These are phyloP conservation scores for Limnephilus rhombicus DNA, from an alignment of 2,888 invertebrate species.

Conservation along the genomic window DNA sequence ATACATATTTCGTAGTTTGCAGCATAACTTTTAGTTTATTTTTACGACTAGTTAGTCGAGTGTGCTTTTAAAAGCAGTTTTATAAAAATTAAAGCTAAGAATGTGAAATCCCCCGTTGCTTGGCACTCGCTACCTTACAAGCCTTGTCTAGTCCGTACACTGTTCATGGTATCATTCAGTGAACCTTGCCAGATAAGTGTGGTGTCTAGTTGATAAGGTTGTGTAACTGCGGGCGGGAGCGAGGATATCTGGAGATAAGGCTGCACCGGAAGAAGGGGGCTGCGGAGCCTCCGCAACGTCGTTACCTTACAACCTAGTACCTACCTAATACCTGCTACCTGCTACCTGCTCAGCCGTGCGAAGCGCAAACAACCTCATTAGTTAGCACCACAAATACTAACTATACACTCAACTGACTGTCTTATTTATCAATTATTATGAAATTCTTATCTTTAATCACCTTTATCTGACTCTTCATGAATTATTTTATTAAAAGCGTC, in stretches of 20 bases:
- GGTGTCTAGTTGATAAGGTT: slow-evolving; percentile 8
- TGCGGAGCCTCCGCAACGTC: slow-evolving; percentile 25
- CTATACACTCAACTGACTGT: background rate
- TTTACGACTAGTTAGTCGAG: too few species aligned
- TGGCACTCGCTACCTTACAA: background rate
- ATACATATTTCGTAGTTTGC: too few species aligned
- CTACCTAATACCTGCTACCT: background rate
- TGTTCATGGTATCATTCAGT: background rate
- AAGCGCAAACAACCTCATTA: slow-evolving; percentile 45
- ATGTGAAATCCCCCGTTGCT: background rate
- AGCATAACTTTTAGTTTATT: too few species aligned
- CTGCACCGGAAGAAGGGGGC: slow-evolving; percentile 26
- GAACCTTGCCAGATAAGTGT: background rate
- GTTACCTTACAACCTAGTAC: slow-evolving; percentile 11
- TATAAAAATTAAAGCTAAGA: background rate
- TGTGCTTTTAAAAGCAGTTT: background rate
- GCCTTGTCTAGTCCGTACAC: background rate
- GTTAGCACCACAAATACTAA: background rate
- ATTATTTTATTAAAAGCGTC: background rate
- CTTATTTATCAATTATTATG: background rate
- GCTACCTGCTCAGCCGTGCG: slow-evolving; percentile 25
- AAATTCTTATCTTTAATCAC: background rate
- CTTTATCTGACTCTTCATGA: background rate
- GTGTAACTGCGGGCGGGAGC: slow-evolving; percentile 19
- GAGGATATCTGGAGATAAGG: slow-evolving; percentile 6